These are phyloP conservation scores for Portunus trituberculatus DNA, from an alignment of 1,140 invertebrate species.

Conservation along the genomic window DNA sequence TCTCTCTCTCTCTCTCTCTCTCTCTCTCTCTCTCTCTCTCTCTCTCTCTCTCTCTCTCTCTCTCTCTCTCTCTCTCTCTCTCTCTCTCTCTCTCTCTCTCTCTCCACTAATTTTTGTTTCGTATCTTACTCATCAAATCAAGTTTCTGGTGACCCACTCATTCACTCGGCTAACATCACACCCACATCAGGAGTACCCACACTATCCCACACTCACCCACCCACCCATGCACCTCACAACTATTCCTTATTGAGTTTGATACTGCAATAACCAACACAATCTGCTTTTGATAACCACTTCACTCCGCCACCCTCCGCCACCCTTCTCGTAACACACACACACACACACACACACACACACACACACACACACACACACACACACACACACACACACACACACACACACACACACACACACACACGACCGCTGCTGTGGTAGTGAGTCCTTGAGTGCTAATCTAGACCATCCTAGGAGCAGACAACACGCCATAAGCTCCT, in stretches of 20 bases:
- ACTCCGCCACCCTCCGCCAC: too few species aligned
- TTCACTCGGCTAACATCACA: background rate
- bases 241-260: background rate
- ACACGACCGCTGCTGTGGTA: too few species aligned
- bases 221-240: background rate
- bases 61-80: background rate
- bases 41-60: background rate
- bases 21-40: too few species aligned
- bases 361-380: slow-evolving; percentile 31
- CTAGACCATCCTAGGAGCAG: too few species aligned
- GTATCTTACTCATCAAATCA: too few species aligned
- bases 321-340: background rate
- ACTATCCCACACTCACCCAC: slow-evolving; percentile 3
- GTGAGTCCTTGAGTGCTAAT: background rate
- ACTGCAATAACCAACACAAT: background rate
- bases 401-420: slow-evolving; percentile 39
- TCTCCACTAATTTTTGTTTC: too few species aligned
- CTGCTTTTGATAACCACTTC: background rate
- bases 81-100: too few species aligned
- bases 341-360: slow-evolving; percentile 30
- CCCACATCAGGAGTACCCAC: background rate
- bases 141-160: background rate
- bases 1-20: too few species aligned
- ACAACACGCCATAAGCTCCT: too few species aligned
- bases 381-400: slow-evolving; percentile 12